Evolutionary conservation across 2,113 vertebrate genomes (phyloP), one percentile per base, ranked within the genome.

Genomic region (western clawed frog (Xenopus tropicalis)): DNA sequence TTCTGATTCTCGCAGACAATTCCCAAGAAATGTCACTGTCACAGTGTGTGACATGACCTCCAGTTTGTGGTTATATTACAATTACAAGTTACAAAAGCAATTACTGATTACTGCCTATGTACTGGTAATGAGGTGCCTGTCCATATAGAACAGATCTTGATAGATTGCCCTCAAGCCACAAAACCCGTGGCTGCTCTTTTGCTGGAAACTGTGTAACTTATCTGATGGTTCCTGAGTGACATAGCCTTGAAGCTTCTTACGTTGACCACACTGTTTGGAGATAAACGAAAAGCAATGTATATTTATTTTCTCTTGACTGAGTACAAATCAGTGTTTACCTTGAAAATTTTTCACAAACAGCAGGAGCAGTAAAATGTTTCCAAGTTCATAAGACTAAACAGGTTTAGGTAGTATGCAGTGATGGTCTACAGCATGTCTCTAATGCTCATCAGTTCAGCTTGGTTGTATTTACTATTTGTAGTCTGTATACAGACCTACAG

Each of bases 371-470:
- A 37, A 9, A 37, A 37, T 37, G 29, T 37, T 2, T 37, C 29
- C 29, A 37, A 37, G 29, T 37, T 37, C 29, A 37, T 37, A 37
- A 37, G 29, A 37, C 5, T 37, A 4, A 37, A 37, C 29, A 37
- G 29, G 29, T 37, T 37, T 37, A 37, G 29, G 29, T 37, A 37
- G 29, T 37, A 37, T 9, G 29, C 29, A 37, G 29, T 37, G 29
- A 37, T 21, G 66, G 10, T 56, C 52, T 69, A 29, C 6, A 69
- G 66, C n/a, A 37, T 21, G 42, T 57, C 56, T 56, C 56, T 51
- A 51, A 68, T 54, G 14, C 42, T 69, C 48, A 57, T 69, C 21
- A 21, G 54, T 19, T 57, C 4, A 37, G 24, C 25, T 25, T 25
- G 23, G 22, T 48, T 67, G 1, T 24, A 11, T 43, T 61, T 19